Evolutionary conservation across 2,113 vertebrate species (phyloP).

Genomic region (Phodopus roborovskii): DNA sequence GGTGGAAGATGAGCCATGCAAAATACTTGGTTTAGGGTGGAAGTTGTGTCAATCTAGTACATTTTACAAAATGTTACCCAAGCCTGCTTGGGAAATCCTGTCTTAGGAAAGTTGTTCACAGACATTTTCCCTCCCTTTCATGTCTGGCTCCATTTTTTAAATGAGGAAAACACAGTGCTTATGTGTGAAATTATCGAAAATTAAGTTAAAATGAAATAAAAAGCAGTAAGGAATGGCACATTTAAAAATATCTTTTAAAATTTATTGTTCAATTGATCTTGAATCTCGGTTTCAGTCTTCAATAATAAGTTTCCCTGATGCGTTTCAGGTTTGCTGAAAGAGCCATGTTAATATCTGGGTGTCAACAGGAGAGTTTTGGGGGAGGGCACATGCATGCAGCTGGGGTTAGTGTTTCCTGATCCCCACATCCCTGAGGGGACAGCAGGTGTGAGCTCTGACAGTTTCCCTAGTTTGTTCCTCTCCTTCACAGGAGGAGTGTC

Average conservation of each 20-base stretch:
- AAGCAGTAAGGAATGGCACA: neutral
- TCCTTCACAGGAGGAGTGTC: neutral
- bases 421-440: neutral
- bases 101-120: neutral
- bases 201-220: neutral
- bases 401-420: neutral
- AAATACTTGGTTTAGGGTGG: neutral
- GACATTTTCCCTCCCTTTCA: neutral
- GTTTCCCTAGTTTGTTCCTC: neutral
- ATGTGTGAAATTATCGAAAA: neutral
- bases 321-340: slow-evolving; percentile 8
- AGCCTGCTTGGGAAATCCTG: neutral
- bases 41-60: neutral
- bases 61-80: neutral
- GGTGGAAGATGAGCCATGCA: neutral
- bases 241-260: neutral
- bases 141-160: neutral
- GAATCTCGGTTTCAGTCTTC: neutral
- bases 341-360: neutral
- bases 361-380: neutral
- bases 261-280: neutral
- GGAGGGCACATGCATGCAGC: neutral
- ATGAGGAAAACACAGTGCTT: neutral
- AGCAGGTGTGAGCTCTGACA: neutral
- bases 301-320: neutral